Evolutionary conservation across 2,888 invertebrate species (phyloP), one percentile per base, ranked within the genome.

Genomic region (Platynereis dumerilii): DNA sequence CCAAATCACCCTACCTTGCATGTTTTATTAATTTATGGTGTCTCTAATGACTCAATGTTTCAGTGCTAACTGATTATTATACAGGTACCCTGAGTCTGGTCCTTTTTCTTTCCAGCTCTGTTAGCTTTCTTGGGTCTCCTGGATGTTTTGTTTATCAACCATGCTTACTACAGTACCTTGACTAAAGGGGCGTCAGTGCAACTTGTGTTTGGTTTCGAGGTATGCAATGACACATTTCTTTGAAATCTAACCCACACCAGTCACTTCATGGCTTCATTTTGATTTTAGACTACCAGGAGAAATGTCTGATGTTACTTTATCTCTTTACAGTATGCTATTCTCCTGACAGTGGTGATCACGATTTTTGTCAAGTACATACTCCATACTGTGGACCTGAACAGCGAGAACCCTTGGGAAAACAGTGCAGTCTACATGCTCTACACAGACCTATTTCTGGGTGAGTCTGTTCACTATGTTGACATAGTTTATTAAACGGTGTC

Each of bases 401-500:
- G 91, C 85, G 96, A 98, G 80, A 93, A 92, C 53, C 97, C 97
- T 0, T 99, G 99, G 99, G 99, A 99, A 84, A 96, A 94, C 84
- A 99, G 99, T 85, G 97, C 98, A 12, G 96, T 98, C 0, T 98
- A 96, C 79, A 86, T 99, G 45, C 87, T 99, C 1, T 98, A 99
- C 82, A 94, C 96, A 0, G 99, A 99, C 85, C 87, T 99, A 64
- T 89, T 96, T 44, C 94, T 98, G 86, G 97, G 97, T 89, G 28
- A 2, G 27, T 29, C 26, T 34, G 34, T n/a, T n/a, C n/a, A n/a
- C n/a, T n/a, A n/a, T n/a, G n/a, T n/a, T n/a, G n/a, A n/a, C n/a
- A n/a, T n/a, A n/a, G n/a, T n/a, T n/a, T n/a, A n/a, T n/a, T n/a
- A n/a, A n/a, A n/a, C n/a, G n/a, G n/a, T n/a, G n/a, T n/a, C n/a